Base-by-base conservation (phyloP, 2,113 vertebrate genomes). In the Neomonachus schauinslandi region DNA sequence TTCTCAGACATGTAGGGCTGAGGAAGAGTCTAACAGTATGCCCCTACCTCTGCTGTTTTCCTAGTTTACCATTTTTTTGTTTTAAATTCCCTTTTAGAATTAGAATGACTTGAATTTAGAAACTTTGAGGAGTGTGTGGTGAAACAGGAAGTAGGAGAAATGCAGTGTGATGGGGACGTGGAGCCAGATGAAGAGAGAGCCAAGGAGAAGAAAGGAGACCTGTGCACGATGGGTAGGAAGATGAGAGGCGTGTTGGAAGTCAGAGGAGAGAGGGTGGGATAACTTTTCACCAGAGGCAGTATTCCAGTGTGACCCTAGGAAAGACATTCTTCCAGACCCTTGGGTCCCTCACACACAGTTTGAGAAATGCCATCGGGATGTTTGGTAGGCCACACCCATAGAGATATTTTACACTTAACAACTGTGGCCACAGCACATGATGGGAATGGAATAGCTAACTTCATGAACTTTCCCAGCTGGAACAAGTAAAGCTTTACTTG, bases 341-440 rank as follows among this genome's bases (percentile, higher is more conserved):
- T 63, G 93, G 79, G 92, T 63, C 79, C 31, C 55, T 31, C 83
- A 49, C 26, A 77, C 89, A 33, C 65, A 91, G 71, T 77, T 76
- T 93, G 69, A 95, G 92, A 87, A 95, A 97, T 91, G 63, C 63
- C 83, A 69, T 3, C 36, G 42, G 63, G 72, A 88, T 16, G 42
- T 76, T 77, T 71, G 76, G 95, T 49, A 80, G 89, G 91, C 61
- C 96, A 89, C 81, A 91, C 96, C 96, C 95, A 69, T 2, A 53
- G 89, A 97, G 89, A 83, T 93, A 85, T 63, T 97, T 97, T 46
- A 95, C 74, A 95, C 88, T 80, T 79, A 96, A 95, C 42, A 82
- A 77, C 84, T 71, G 31, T 88, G 72, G 88, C 79, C 72, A 79
- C n/a, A 79, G 81, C 89, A 83, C 91, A 94, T 53, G 95, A 95